Evolutionary conservation across 1,140 invertebrate genomes (phyloP), one percentile per base, ranked within the genome.

Genomic region (Cataglyphis hispanica): DNA sequence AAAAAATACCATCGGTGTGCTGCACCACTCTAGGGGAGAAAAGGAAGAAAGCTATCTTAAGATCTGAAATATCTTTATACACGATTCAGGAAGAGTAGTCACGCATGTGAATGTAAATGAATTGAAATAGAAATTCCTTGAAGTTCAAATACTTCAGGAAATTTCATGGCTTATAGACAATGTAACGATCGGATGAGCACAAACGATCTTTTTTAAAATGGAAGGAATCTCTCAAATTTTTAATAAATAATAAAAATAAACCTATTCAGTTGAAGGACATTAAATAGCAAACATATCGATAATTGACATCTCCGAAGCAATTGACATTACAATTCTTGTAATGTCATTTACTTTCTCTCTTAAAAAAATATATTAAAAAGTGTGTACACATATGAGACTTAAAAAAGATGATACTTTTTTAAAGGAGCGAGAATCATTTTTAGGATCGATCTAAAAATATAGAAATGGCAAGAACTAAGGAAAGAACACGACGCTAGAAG

Each of bases 61-160:
- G 43, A 66, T 53, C 27, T 64, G 66, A 25, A 56, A 78, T 53
- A 78, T 78, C 61, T 78, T 56, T 78, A 67, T 78, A 64, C 7
- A 11, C 31, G 8, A 78, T 60, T 13, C 75, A 53, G 60, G 75
- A 78, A 78, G 60, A 64, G 40, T 64, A 19, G 25, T 31, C 37
- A 40, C 19, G 22, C 43, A 60, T 27, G n/a, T n/a, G 63, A 64
- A 66, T 78, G 43, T 66, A 78, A 78, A 78, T 78, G 76, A 50
- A 50, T 50, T 19, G 46, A 78, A 66, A 40, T 66, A 43, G 27
- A 78, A 50, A 78, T 78, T 50, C 46, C 61, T 37, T 25, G 43
- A 63, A 43, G 11, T 34, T 78, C 60, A 50, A 34, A 78, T 50
- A 46, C 75, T 7, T 22, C 2, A 43, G 61, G 40, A 37, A 78